These are phyloP conservation scores for Lordiphosa clarofinis DNA, from an alignment of 1,140 invertebrate species.

Conservation along the genomic window DNA sequence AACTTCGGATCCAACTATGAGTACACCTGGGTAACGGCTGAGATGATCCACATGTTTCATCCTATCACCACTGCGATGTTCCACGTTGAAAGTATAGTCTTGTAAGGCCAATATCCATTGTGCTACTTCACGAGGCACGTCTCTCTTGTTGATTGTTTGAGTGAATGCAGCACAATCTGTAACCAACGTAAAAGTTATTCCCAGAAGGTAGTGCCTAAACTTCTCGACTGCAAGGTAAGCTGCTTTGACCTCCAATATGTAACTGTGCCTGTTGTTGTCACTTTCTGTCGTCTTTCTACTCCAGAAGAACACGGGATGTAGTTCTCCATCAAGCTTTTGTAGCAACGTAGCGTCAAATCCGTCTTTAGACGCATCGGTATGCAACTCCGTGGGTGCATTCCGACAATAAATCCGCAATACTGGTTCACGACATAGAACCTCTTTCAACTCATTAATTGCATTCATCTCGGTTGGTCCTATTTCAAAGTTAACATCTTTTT, in stretches of 20 bases:
- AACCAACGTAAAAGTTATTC: not conserved
- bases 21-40: too few species aligned
- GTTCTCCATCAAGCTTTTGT: not conserved
- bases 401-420: not conserved
- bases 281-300: not conserved
- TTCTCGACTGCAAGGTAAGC: not conserved
- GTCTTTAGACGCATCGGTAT: too few species aligned
- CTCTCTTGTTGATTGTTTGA: not conserved
- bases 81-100: too few species aligned
- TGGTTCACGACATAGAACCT: not conserved
- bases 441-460: not conserved
- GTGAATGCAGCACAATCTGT: not conserved
- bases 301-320: not conserved
- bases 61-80: too few species aligned
- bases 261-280: not conserved
- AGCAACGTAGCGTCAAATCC: not conserved
- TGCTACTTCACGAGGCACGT: not conserved
- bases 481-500: too few species aligned
- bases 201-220: not conserved
- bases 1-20: too few species aligned
- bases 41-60: too few species aligned
- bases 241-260: slow-evolving; percentile 1
- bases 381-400: too few species aligned
- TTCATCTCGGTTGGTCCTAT: not conserved
- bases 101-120: too few species aligned